Percentiles rank a stretch among this genome's conserved stretches.
Evolutionary conservation across 2,888 invertebrate genomes (phyloP).

Genomic region (Alitta virens): DNA sequence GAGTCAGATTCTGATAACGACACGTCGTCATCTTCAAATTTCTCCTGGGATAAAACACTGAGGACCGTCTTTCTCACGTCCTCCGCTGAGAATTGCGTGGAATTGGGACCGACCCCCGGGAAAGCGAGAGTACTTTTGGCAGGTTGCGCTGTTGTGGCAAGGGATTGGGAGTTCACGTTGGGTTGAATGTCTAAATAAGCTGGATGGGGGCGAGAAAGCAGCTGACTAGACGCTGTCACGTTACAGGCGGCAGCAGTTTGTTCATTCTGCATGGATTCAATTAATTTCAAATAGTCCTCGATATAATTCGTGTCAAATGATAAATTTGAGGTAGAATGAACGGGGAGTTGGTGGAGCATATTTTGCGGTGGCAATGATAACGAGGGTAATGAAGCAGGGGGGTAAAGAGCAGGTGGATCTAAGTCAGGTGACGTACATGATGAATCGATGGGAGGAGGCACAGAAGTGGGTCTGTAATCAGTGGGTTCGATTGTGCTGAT

Average conservation of each 20-base stretch:
- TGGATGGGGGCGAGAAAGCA: not conserved
- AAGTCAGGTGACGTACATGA: not conserved
- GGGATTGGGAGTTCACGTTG: not conserved
- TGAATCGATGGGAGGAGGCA: not conserved
- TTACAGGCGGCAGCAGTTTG: not conserved
- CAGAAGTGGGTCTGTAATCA: not conserved
- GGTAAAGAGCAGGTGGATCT: not conserved
- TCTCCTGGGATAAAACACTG: conserved; percentile 22
- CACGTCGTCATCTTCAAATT: conserved; percentile 20
- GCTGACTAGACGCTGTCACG: not conserved
- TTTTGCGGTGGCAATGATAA: not conserved
- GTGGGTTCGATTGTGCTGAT: not conserved
- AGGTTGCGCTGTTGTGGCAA: not conserved
- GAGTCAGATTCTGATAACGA: not conserved
- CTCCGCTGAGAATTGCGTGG: conserved; percentile 14
- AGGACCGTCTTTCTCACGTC: conserved; percentile 21
- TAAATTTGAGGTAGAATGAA: not conserved
- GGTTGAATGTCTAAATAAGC: not conserved
- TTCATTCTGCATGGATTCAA: conserved; percentile 23
- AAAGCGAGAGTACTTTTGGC: not conserved
- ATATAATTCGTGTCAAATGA: conserved; percentile 18
- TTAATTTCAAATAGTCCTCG: conserved; percentile 23
- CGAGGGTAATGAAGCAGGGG: not conserved
- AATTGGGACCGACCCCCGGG: not conserved
- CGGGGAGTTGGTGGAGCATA: not conserved